phyloP scores from a whole-genome alignment of 2,113 vertebrate species.

The Oreochromis spilurus region DNA sequence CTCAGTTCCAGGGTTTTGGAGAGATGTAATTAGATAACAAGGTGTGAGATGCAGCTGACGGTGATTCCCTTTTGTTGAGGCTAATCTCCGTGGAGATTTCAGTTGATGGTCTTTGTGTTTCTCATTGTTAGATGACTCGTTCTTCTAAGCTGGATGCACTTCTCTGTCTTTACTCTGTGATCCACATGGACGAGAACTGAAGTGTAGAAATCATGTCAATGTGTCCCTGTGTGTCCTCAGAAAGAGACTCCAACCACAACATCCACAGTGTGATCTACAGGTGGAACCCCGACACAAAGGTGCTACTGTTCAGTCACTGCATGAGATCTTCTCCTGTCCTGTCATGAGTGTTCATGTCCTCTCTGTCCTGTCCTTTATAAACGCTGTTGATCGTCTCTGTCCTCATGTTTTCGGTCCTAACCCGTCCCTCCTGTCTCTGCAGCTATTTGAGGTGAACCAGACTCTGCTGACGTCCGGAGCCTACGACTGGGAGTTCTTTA shows the following conservation, averaged over 20 bases:
- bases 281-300: constrained; percentile 80
- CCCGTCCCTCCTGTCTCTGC: not conserved
- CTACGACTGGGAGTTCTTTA: constrained; percentile 98
- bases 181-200: not conserved
- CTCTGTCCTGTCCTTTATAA: not conserved
- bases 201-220: not conserved
- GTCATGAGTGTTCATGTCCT: not conserved
- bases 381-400: not conserved
- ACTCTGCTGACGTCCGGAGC: constrained; percentile 88
- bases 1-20: not conserved
- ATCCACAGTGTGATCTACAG: constrained; percentile 92
- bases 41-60: not conserved
- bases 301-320: constrained; percentile 26
- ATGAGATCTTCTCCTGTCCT: not conserved
- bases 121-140: not conserved
- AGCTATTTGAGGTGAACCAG: constrained; percentile 87
- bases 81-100: not conserved
- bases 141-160: not conserved
- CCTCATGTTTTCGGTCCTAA: not conserved
- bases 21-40: not conserved
- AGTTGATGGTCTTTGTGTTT: fast-evolving
- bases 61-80: not conserved
- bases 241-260: constrained; percentile 86
- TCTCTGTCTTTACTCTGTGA: not conserved
- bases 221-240: constrained; percentile 4